phyloP scores from a whole-genome alignment of 2,888 invertebrate species.

The Nyleta sp. region DNA sequence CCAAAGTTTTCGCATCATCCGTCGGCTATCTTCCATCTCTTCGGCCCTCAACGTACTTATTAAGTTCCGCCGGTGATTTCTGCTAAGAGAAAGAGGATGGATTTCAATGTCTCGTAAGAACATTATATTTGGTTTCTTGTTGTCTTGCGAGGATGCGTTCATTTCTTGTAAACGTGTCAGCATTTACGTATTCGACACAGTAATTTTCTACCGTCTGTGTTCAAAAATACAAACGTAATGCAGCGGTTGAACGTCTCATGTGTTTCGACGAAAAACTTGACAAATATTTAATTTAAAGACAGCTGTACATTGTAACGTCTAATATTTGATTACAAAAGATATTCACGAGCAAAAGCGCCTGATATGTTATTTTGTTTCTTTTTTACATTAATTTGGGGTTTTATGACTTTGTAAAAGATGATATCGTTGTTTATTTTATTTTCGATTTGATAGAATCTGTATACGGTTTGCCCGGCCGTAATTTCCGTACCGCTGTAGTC shows the following conservation, averaged over 20 bases:
- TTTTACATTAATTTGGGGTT: constrained; percentile 6
- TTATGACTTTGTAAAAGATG: constrained; percentile 21
- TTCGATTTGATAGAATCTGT: constrained; percentile 39
- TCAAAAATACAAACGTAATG: constrained; percentile 29
- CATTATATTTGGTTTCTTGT: constrained; percentile 57
- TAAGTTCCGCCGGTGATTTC: constrained; percentile 81
- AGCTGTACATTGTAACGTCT: constrained; percentile 15
- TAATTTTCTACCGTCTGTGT: constrained; percentile 19
- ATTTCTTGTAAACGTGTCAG: constrained; percentile 37
- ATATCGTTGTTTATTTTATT: constrained; percentile 31
- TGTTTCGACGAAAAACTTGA: constrained; percentile 8
- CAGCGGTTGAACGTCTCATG: constrained; percentile 2
- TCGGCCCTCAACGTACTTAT: constrained; percentile 79
- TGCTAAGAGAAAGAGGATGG: constrained; percentile 68
- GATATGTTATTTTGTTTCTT: constrained; percentile 10
- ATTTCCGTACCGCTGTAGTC: constrained; percentile 52
- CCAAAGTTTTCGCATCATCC: constrained; percentile 82
- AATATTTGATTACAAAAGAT: constrained; percentile 13
- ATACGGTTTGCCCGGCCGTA: constrained; percentile 21
- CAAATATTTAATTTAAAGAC: constrained; percentile 36
- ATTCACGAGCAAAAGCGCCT: neutral
- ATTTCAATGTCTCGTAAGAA: constrained; percentile 63
- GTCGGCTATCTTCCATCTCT: constrained; percentile 78
- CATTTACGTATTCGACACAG: constrained; percentile 37
- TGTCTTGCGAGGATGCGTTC: constrained; percentile 33